Evolutionary conservation across 1,140 invertebrate species (phyloP), one percentile per base, ranked within the genome.

Genomic region (Nasonia longicornis): DNA sequence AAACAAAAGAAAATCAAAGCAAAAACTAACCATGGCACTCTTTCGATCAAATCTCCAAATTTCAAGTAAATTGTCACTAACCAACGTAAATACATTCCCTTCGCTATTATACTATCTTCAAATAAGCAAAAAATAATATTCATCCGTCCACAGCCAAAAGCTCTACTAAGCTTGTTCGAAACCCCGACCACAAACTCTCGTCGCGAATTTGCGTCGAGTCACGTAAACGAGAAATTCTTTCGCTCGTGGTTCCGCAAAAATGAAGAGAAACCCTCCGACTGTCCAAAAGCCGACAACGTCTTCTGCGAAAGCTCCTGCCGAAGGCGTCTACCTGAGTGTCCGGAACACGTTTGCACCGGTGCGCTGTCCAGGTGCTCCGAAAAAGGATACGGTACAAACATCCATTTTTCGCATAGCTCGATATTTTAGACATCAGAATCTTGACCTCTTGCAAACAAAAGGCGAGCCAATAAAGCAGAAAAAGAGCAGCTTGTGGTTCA

Each of bases 281-380:
- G 45, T 2, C 12, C 20, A 0, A 73, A 73, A 71, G 20, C n/a
- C 16, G 8, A 42, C 38, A 42, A 71, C 3, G 69, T 71, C 12
- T 14, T 72, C 26, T 22, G 11, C 14, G 16, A 58, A 26, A 58
- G n/a, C 52, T 12, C 42, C 31, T 78, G 45, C 22, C 67, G 42
- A 35, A 71, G 14, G 16, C 35, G 42, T n/a, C 0, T 80, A 8
- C 79, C 79, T 1, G 22, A 48, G 7, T 81, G 72, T 31, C 80
- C 80, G 10, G 26, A 77, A 31, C 8, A 26, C 8, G 69, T 80
- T 2, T 35, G 8, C 38, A 83, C 71, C 12, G n/a, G 70, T 14
- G 64, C 45, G 22, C 45, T 83, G 12, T 85, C 84, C 0, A 85
- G 78, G 35, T 79, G 83, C 42, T 71, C 70, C 0, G 73, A 85